Evolutionary conservation across 2,113 vertebrate genomes (phyloP).

Genomic region (Corapipo altera): DNA sequence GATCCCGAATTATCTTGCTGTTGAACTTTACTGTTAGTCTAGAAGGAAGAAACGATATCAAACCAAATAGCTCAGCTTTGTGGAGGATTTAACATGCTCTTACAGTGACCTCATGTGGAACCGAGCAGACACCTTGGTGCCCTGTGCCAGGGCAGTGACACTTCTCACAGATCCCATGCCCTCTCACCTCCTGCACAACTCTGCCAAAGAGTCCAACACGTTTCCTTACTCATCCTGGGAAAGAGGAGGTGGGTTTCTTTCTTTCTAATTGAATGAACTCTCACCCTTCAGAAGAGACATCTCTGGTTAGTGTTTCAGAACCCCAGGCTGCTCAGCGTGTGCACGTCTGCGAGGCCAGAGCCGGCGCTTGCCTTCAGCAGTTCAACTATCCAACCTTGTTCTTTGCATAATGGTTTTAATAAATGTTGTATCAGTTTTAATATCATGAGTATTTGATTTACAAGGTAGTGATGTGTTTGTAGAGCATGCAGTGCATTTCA

Average conservation of each 20-base stretch:
- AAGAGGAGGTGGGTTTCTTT: neutral
- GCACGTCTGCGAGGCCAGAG: neutral
- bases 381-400: constrained; percentile 21
- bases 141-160: neutral
- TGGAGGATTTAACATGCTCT: neutral
- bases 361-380: neutral
- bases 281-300: neutral
- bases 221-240: neutral
- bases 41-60: neutral
- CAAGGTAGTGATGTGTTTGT: constrained; percentile 68
- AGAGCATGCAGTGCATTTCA: constrained; percentile 57
- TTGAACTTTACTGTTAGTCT: neutral
- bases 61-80: neutral
- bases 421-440: constrained; percentile 69
- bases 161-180: rapidly evolving
- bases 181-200: neutral
- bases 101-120: constrained; percentile 63
- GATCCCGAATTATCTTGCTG: neutral
- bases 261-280: neutral
- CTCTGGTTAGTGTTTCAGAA: neutral
- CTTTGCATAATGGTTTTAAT: constrained; percentile 61
- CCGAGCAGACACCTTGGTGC: neutral
- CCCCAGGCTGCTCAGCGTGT: neutral
- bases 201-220: rapidly evolving
- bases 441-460: constrained; percentile 68